These are phyloP conservation scores for Lacerta bilineata DNA, from an alignment of 2,797 vertebrate genomes.

Conservation along the genomic window DNA sequence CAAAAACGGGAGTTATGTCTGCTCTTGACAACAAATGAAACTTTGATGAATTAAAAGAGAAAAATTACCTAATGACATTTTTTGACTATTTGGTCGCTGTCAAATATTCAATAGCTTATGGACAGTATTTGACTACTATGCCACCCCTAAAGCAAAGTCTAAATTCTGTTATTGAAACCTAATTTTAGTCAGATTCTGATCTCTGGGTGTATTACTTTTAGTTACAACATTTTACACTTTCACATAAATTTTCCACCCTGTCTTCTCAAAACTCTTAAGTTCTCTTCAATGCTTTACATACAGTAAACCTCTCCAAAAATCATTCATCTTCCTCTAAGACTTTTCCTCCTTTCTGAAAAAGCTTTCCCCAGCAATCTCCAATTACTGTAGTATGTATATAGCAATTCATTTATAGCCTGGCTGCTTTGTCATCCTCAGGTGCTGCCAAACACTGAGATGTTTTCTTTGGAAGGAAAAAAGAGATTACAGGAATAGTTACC, in stretches of 20 bases:
- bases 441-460: neutral
- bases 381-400: neutral
- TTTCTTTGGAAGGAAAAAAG: neutral
- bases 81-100: neutral
- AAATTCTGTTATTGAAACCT: neutral
- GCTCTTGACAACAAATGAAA: neutral
- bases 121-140: neutral
- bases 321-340: neutral
- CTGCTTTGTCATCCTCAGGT: neutral
- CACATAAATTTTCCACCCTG: neutral
- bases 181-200: neutral
- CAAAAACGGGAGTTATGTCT: neutral
- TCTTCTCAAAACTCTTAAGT: neutral
- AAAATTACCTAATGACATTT: neutral
- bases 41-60: neutral
- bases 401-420: conserved; percentile 4
- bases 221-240: neutral
- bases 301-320: neutral
- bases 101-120: neutral
- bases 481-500: conserved; percentile 15
- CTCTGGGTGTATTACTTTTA: neutral
- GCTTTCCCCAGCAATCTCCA: conserved; percentile 2
- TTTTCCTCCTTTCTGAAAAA: neutral
- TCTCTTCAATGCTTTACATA: too few species aligned
- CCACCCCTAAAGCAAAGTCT: neutral